phyloP scores from a whole-genome alignment of 2,888 invertebrate species.

The Hirtodrosophila cameraria region DNA sequence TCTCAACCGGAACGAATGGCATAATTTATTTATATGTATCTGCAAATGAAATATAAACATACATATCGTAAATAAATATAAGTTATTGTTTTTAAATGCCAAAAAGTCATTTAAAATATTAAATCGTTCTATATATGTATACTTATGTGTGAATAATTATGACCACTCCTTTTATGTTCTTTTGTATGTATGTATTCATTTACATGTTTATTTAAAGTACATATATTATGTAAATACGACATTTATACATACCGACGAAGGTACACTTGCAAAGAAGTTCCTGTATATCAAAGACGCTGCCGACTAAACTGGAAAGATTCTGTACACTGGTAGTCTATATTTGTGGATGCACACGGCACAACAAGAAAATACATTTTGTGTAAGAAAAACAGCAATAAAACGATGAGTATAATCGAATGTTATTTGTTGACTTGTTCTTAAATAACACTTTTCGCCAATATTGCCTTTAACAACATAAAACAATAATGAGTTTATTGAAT shows the following conservation, averaged over 20 bases:
- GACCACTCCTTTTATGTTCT: neutral
- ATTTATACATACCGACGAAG: constrained; percentile 61
- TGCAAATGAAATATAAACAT: constrained; percentile 5
- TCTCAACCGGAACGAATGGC: constrained; percentile 99
- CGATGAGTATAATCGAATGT: constrained; percentile 58
- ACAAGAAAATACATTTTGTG: constrained; percentile 82
- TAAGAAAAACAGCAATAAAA: constrained; percentile 75
- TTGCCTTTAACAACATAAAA: no score
- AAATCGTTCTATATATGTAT: neutral
- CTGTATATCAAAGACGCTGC: constrained; percentile 87
- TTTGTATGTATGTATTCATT: constrained; percentile 14
- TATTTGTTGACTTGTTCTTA: constrained; percentile 27
- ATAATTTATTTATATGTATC: constrained; percentile 86
- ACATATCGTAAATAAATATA: neutral
- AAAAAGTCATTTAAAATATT: no score
- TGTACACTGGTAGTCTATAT: constrained; percentile 86
- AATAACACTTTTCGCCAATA: neutral
- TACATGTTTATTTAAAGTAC: constrained; percentile 4
- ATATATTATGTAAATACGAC: neutral
- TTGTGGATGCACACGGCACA: constrained; percentile 87
- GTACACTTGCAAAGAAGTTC: constrained; percentile 84
- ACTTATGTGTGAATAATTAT: no score
- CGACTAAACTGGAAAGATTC: constrained; percentile 86
- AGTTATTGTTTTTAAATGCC: no score
- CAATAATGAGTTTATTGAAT: no score